phyloP scores from a whole-genome alignment of 2,797 vertebrate species.

The Hippopotamyrus pictus region DNA sequence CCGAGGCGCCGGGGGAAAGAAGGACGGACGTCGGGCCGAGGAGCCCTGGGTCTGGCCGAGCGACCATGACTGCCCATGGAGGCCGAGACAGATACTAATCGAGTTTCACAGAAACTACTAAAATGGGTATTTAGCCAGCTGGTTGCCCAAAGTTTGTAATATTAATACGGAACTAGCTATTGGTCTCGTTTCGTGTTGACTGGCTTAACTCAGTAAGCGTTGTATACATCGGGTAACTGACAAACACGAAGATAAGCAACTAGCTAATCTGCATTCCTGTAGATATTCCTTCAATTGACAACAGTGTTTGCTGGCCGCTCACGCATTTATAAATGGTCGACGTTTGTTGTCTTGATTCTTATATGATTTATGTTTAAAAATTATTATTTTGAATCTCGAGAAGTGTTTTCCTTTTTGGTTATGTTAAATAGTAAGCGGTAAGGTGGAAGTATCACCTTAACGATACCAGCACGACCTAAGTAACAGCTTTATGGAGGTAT shows the following conservation, averaged over 20 bases:
- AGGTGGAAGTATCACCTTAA: background rate
- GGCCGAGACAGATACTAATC: background rate
- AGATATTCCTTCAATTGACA: background rate
- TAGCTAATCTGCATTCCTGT: background rate
- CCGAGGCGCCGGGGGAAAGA: background rate
- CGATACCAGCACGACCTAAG: background rate
- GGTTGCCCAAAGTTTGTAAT: background rate
- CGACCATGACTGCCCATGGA: background rate
- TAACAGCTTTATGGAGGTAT: background rate
- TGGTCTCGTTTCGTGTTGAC: background rate
- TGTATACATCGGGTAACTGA: background rate
- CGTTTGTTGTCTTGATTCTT: background rate
- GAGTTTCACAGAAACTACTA: background rate
- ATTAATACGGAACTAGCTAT: background rate
- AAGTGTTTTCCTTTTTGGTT: background rate
- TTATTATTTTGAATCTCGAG: background rate
- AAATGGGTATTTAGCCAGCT: background rate
- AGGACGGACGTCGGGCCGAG: background rate
- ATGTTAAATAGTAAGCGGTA: background rate
- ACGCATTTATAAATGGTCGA: background rate
- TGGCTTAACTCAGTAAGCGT: background rate
- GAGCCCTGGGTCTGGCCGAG: background rate
- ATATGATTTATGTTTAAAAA: background rate
- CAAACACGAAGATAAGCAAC: background rate
- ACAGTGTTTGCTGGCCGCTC: background rate